Conservation (phyloP, 2,113 vertebrate genomes). For the Tringa solitaria region DNA sequence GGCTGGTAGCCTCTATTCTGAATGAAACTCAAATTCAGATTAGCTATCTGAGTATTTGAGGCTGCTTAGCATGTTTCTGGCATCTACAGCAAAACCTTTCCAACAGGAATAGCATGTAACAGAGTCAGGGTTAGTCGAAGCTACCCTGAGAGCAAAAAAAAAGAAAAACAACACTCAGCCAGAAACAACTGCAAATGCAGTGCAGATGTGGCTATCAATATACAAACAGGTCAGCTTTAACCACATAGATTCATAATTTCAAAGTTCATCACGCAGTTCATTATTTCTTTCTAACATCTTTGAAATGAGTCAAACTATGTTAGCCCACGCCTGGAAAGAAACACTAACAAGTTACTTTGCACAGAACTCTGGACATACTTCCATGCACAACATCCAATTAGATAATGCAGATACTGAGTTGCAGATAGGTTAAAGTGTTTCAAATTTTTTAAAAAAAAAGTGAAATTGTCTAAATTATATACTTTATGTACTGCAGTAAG, state of each 20-base stretch:
- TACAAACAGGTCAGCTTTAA: not conserved
- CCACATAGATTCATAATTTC: not conserved
- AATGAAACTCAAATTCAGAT: not conserved
- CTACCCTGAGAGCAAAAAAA: not conserved
- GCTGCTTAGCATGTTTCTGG: not conserved
- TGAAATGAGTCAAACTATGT: not conserved
- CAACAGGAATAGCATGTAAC: not conserved
- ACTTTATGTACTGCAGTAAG: not conserved
- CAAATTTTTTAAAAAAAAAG: too few relatives aligned
- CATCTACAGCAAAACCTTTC: not conserved
- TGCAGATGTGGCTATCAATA: not conserved
- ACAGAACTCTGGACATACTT: not conserved
- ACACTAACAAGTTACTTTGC: not conserved
- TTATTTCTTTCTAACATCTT: not conserved
- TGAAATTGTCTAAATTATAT: not conserved
- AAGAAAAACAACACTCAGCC: not conserved
- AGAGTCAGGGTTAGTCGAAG: not conserved
- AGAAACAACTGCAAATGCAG: not conserved
- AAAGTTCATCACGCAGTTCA: not conserved
- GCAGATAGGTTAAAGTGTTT: too few relatives aligned
- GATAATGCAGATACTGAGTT: not conserved
- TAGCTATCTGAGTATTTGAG: not conserved
- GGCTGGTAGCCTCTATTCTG: not conserved
- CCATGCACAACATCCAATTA: not conserved
- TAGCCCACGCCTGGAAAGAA: not conserved